A percentile compares a stretch with the other conserved stretches of the same genome.
Conservation (phyloP, 1,140 invertebrate species). For the Hylaeus volcanicus region DNA sequence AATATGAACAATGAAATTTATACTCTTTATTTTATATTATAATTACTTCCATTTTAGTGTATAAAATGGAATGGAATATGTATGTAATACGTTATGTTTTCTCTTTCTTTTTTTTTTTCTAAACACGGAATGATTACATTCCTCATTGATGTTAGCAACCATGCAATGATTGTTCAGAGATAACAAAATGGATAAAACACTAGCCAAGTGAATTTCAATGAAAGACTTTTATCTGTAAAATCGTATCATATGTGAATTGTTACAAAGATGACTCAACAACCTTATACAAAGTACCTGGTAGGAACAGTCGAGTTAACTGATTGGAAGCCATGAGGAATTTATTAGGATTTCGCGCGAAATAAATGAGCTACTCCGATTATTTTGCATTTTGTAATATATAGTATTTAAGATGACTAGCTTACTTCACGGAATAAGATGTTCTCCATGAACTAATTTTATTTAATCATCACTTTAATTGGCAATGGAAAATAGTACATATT, state of each 20-base stretch:
- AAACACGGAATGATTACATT: slow-evolving; percentile 41
- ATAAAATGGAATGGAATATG: background rate
- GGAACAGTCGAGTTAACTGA: slow-evolving; percentile 72
- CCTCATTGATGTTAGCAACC: slow-evolving; percentile 58
- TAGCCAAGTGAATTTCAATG: slow-evolving; percentile 56
- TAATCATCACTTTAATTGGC: slow-evolving; percentile 17
- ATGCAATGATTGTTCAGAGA: slow-evolving; percentile 47
- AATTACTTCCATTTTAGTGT: background rate
- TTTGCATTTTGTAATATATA: slow-evolving; percentile 49
- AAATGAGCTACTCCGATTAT: slow-evolving; percentile 44
- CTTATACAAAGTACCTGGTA: slow-evolving; percentile 78
- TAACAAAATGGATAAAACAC: slow-evolving; percentile 53
- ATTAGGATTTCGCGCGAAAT: slow-evolving; percentile 51
- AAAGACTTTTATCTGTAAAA: slow-evolving; percentile 53
- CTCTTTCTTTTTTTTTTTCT: background rate
- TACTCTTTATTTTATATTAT: background rate
- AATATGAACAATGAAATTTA: background rate
- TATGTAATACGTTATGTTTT: background rate
- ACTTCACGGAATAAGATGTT: slow-evolving; percentile 37
- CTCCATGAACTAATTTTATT: slow-evolving; percentile 37
- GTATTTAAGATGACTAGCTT: slow-evolving; percentile 42
- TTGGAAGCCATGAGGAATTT: slow-evolving; percentile 73
- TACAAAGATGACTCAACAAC: slow-evolving; percentile 66
- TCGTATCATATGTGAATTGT: slow-evolving; percentile 54
- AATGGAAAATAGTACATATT: slow-evolving; percentile 24